These are phyloP conservation scores for Apaloderma vittatum DNA, from an alignment of 2,113 vertebrate genomes.

Conservation along the genomic window DNA sequence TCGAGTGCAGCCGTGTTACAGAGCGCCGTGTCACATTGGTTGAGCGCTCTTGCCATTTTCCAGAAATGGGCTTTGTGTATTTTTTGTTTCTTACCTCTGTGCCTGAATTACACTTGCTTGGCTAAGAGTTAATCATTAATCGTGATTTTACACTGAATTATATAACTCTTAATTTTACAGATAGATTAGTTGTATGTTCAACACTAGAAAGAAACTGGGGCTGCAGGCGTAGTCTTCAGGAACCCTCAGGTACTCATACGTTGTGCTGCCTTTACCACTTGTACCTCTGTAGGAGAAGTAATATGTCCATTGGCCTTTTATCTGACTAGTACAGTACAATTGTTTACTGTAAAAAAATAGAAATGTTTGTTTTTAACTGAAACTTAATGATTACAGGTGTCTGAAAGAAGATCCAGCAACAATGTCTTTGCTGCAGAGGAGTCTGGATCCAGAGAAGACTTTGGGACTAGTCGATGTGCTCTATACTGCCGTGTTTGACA, in stretches of 20 bases:
- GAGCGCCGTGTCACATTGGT: background rate
- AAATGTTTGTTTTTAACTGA: background rate
- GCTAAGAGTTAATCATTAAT: background rate
- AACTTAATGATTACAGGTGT: conserved; percentile 84
- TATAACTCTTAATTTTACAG: accelerated
- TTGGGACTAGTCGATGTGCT: conserved; percentile 96
- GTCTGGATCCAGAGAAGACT: conserved; percentile 97
- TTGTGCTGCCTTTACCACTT: background rate
- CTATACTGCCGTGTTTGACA: conserved; percentile 94
- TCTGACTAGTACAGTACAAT: background rate
- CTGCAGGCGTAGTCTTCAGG: background rate
- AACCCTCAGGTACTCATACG: accelerated
- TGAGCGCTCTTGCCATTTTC: accelerated
- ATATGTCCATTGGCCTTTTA: background rate
- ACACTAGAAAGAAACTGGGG: background rate
- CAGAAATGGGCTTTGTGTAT: background rate
- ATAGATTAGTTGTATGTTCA: background rate
- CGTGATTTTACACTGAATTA: accelerated
- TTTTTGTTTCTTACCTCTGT: background rate
- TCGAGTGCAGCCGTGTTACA: accelerated
- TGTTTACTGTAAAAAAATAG: background rate
- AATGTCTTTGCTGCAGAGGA: conserved; percentile 97
- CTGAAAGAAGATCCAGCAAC: conserved; percentile 98
- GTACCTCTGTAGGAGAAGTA: background rate
- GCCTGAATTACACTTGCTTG: background rate